Conservation (phyloP, 2,888 invertebrate genomes). For the Cataglyphis albicans region DNA sequence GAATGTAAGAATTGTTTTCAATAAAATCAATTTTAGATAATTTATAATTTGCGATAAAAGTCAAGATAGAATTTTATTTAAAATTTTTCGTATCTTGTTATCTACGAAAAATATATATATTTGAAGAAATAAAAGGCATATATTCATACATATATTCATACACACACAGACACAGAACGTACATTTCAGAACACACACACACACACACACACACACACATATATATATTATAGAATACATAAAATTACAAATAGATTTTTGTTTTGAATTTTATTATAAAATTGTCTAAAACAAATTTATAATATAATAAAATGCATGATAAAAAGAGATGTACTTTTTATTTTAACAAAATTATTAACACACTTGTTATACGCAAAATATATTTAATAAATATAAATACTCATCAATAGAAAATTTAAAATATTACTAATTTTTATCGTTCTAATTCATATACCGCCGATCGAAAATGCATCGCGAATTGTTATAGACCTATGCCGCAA, state of each 20-base stretch:
- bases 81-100: not conserved
- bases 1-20: not conserved
- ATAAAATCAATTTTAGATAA: not conserved
- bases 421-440: conserved; percentile 2
- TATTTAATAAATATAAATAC: not conserved
- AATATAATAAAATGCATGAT: not conserved
- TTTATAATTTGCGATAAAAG: not conserved
- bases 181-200: not conserved
- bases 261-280: not conserved
- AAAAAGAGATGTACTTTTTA: not conserved
- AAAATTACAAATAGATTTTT: too few species aligned
- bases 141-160: not conserved
- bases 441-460: conserved; percentile 12
- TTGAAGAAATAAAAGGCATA: not conserved
- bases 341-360: not conserved
- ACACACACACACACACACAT: too few species aligned
- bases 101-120: not conserved
- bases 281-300: not conserved
- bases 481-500: conserved; percentile 27
- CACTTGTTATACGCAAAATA: not conserved
- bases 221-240: not conserved
- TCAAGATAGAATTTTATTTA: not conserved
- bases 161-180: too few species aligned
- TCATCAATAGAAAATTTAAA: not conserved
- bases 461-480: conserved; percentile 32